A percentile compares a stretch with the other conserved stretches of the same genome.
phyloP scores from a whole-genome alignment of 2,888 invertebrate species.

The Lapara coniferarum region DNA sequence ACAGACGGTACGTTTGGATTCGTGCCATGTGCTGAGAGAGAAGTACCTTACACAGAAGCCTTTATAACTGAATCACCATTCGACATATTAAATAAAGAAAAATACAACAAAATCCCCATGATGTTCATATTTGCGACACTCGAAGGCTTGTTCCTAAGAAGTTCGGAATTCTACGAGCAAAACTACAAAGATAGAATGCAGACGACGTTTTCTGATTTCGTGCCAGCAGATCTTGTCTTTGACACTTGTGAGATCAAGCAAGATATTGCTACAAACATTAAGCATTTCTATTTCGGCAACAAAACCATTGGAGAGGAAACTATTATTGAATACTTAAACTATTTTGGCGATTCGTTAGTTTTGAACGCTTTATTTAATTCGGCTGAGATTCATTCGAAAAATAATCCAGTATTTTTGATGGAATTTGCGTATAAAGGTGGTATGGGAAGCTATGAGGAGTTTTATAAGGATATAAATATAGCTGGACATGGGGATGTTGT shows the following conservation, averaged over 20 bases:
- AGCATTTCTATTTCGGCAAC: conserved; percentile 47
- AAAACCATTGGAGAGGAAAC: conserved; percentile 38
- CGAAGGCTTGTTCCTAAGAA: conserved; percentile 48
- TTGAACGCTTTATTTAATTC: conserved; percentile 44
- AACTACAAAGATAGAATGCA: conserved; percentile 48
- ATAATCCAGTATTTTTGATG: conserved; percentile 46
- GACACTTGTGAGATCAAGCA: conserved; percentile 38
- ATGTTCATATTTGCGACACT: conserved; percentile 44
- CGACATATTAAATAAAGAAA: conserved; percentile 36
- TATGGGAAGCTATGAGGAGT: conserved; percentile 40
- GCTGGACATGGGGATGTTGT: conserved; percentile 50
- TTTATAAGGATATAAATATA: conserved; percentile 37
- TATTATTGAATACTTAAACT: conserved; percentile 43
- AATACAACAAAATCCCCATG: conserved; percentile 43
- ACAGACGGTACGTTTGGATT: conserved; percentile 51
- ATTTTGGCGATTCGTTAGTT: conserved; percentile 47
- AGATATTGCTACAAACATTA: conserved; percentile 39
- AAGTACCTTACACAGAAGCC: conserved; percentile 32
- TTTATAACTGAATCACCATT: conserved; percentile 41
- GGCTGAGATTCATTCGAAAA: conserved; percentile 37
- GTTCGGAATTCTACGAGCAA: conserved; percentile 42
- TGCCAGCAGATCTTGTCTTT: conserved; percentile 49
- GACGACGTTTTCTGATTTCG: conserved; percentile 44
- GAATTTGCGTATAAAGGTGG: conserved; percentile 50
- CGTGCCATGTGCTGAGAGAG: conserved; percentile 49